These are phyloP conservation scores for Silurus meridionalis DNA, from an alignment of 2,113 vertebrate species.

Conservation along the genomic window DNA sequence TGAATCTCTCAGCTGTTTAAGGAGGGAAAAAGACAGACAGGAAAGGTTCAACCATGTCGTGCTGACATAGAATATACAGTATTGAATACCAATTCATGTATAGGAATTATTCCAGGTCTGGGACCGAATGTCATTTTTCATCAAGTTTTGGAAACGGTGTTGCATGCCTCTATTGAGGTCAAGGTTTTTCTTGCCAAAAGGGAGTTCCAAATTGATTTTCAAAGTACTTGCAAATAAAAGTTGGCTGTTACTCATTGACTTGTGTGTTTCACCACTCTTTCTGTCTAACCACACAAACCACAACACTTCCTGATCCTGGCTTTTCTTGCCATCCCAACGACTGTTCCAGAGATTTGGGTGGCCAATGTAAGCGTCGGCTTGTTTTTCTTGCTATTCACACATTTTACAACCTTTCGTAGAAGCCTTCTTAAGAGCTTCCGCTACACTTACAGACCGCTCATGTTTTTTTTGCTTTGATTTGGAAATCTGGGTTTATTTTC, in stretches of 20 bases:
- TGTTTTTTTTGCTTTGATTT: constrained; percentile 63
- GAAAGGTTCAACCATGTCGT: background rate
- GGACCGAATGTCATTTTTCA: constrained; percentile 13
- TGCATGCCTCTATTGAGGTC: constrained; percentile 3
- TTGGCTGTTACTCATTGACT: constrained; percentile 32
- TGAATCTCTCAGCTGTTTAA: constrained; percentile 7
- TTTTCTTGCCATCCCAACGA: constrained; percentile 49
- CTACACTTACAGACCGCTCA: constrained; percentile 50
- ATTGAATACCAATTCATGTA: background rate
- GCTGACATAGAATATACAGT: background rate
- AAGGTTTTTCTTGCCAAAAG: background rate
- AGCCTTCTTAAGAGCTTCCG: constrained; percentile 49
- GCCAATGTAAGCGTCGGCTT: constrained; percentile 70
- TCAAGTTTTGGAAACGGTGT: background rate
- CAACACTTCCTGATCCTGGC: constrained; percentile 41
- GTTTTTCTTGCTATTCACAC: constrained; percentile 65
- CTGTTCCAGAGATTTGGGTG: constrained; percentile 73
- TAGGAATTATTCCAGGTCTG: constrained; percentile 5
- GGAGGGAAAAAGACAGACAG: background rate
- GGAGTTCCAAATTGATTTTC: background rate
- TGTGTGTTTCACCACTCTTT: constrained; percentile 23
- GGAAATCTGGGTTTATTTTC: constrained; percentile 61
- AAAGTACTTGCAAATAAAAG: constrained; percentile 20
- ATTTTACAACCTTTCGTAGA: constrained; percentile 58
- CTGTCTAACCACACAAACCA: constrained; percentile 59